phyloP scores from a whole-genome alignment of 2,797 vertebrate species.

The Artibeus jamaicensis region DNA sequence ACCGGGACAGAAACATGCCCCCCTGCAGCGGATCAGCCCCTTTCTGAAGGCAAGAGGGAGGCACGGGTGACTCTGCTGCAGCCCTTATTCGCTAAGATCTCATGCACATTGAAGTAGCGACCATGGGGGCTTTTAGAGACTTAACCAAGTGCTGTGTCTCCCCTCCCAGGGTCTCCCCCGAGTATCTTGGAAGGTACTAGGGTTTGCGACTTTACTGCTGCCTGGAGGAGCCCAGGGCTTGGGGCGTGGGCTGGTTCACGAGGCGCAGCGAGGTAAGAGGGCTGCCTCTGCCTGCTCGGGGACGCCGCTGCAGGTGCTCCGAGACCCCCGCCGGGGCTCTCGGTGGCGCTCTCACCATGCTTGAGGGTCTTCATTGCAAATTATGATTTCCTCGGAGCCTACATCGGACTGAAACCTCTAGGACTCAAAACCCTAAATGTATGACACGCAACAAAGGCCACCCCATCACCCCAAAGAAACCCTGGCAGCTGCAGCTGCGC shows the following conservation, averaged over 20 bases:
- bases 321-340: not conserved
- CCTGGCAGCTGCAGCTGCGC: conserved; percentile 87
- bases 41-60: conserved; percentile 90
- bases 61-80: conserved; percentile 84
- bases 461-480: conserved; percentile 81
- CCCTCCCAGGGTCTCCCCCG: conserved; percentile 76
- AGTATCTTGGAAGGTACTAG: conserved; percentile 81
- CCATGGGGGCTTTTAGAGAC: conserved; percentile 88
- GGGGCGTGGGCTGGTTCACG: not conserved
- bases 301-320: not conserved
- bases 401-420: conserved; percentile 72
- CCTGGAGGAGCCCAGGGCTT: conserved; percentile 82
- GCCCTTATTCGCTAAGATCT: conserved; percentile 83
- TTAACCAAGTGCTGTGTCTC: conserved; percentile 88
- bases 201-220: conserved; percentile 87
- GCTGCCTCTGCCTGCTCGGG: accelerated
- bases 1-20: conserved; percentile 83
- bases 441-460: conserved; percentile 68
- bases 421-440: conserved; percentile 68
- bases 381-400: conserved; percentile 70
- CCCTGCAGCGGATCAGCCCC: conserved; percentile 84
- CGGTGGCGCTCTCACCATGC: conserved; percentile 55
- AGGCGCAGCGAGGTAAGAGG: conserved; percentile 25
- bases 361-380: conserved; percentile 73
- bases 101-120: conserved; percentile 81